A percentile compares a stretch with the other conserved stretches of the same genome.
These are phyloP conservation scores for Enteromius viviparus DNA, from an alignment of 2,797 vertebrate genomes.

Conservation along the genomic window DNA sequence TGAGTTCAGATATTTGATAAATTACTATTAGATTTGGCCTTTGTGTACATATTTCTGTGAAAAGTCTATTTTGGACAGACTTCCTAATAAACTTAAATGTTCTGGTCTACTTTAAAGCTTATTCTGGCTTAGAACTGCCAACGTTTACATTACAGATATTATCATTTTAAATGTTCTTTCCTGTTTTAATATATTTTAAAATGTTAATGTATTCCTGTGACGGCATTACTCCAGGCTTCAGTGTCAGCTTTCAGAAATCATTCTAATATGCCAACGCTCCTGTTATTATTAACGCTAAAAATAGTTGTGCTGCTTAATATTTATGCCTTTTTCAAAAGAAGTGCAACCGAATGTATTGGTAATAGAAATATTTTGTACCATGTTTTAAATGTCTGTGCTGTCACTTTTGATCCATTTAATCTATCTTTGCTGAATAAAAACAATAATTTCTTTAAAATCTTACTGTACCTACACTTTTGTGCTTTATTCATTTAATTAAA, in stretches of 20 bases:
- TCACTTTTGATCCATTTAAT: neutral
- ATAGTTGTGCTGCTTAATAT: neutral
- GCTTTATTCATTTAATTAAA: neutral
- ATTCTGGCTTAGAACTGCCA: neutral
- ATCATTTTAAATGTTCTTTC: neutral
- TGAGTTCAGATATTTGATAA: neutral
- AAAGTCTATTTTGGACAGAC: neutral
- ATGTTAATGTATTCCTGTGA: neutral
- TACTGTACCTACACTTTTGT: neutral
- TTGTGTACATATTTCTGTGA: neutral
- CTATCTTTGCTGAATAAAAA: neutral
- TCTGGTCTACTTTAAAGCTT: neutral
- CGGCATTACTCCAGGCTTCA: neutral
- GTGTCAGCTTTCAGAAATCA: neutral
- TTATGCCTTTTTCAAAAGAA: neutral
- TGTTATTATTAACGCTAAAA: neutral
- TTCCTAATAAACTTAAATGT: neutral
- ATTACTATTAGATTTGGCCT: neutral
- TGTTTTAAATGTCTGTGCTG: too few species aligned
- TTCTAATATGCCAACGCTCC: neutral
- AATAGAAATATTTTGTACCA: neutral
- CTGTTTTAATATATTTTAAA: neutral
- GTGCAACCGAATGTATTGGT: neutral
- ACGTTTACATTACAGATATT: neutral
- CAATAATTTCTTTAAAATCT: neutral